Conservation (phyloP, 30 jellyfish, hydroid and myxozoan species). For the Morbakka virulenta region DNA sequence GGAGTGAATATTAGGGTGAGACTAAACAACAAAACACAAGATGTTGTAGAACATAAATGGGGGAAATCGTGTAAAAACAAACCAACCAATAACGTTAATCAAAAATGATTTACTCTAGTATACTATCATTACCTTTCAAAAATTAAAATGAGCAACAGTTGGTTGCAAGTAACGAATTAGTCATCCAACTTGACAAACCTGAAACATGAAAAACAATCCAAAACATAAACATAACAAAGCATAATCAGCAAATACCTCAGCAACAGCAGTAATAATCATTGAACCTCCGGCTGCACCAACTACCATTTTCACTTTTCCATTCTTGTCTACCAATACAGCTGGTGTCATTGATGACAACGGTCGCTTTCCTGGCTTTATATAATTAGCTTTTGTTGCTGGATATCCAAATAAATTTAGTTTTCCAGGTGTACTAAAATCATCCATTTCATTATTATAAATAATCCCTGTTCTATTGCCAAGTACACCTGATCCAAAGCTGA, state of each 20-base stretch:
- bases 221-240: too few relatives aligned
- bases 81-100: too few relatives aligned
- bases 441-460: slow-evolving; percentile 93
- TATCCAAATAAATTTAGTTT: slow-evolving; percentile 59
- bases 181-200: too few relatives aligned
- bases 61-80: too few relatives aligned
- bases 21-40: too few relatives aligned
- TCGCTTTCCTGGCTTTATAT: slow-evolving; percentile 87
- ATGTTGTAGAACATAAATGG: too few relatives aligned
- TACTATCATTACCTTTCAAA: too few relatives aligned
- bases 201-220: too few relatives aligned
- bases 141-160: too few relatives aligned
- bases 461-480: slow-evolving; percentile 74
- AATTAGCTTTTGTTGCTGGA: slow-evolving; percentile 90
- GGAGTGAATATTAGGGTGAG: too few relatives aligned
- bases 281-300: slow-evolving; percentile 99
- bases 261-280: slow-evolving; percentile 85
- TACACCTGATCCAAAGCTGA: slow-evolving; percentile 82
- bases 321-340: slow-evolving; percentile 59
- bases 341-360: slow-evolving; percentile 98
- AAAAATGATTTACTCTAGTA: too few relatives aligned
- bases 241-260: slow-evolving; percentile 52
- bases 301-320: slow-evolving; percentile 93
- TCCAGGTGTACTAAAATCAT: slow-evolving; percentile 97
- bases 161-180: too few relatives aligned